phyloP scores from a whole-genome alignment of 2,113 vertebrate genomes.

The Cyphomyrus plagiostoma region DNA sequence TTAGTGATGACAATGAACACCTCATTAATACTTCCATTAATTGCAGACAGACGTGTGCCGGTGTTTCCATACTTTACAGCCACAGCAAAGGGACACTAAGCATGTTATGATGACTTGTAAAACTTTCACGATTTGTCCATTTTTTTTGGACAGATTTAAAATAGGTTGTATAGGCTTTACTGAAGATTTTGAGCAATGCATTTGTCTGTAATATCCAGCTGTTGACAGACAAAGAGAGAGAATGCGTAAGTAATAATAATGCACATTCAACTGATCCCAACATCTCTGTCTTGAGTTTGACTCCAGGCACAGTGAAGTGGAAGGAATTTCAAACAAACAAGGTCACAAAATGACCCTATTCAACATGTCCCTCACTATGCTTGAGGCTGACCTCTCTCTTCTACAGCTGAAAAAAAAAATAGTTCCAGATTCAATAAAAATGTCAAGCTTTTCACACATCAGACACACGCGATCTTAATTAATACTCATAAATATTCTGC shows the following conservation, averaged over 20 bases:
- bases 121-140: background rate
- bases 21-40: background rate
- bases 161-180: background rate
- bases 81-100: background rate
- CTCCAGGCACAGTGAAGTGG: background rate
- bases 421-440: background rate
- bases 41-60: too few relatives aligned
- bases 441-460: background rate
- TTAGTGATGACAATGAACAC: background rate
- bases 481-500: background rate
- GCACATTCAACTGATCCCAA: constrained; percentile 31
- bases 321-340: background rate
- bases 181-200: constrained; percentile 47
- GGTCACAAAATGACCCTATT: background rate
- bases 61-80: background rate
- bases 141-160: background rate
- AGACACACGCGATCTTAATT: background rate
- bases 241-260: constrained; percentile 34
- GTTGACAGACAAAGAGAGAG: constrained; percentile 22
- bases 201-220: constrained; percentile 51
- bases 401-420: background rate
- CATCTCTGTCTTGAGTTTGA: background rate
- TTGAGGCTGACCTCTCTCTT: background rate
- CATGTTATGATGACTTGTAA: background rate
- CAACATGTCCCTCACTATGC: background rate